Conservation (phyloP, 1,140 invertebrate species). For the Camponotus pennsylvanicus region DNA sequence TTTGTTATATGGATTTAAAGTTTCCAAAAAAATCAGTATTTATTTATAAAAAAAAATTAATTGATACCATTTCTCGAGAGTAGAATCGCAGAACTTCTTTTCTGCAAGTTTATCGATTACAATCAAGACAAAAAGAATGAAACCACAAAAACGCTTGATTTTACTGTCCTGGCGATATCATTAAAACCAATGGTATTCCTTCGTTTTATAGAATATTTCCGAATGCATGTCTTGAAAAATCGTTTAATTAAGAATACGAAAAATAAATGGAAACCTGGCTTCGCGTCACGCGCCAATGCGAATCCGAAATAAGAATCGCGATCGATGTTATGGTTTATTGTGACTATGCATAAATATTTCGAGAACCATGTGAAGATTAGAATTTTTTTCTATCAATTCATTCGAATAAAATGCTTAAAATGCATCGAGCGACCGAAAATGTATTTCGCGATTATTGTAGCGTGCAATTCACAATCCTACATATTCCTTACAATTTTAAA, state of each 20-base stretch:
- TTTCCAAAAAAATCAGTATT: background rate
- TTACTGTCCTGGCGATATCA: background rate
- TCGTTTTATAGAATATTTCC: background rate
- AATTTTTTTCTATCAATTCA: constrained; percentile 39
- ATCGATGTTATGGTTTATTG: constrained; percentile 42
- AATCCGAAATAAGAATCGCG: constrained; percentile 32
- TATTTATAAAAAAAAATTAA: constrained; percentile 7
- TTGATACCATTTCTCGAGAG: background rate
- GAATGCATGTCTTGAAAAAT: constrained; percentile 25
- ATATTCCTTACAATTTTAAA: background rate
- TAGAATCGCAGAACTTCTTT: constrained; percentile 7
- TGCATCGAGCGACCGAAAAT: constrained; percentile 13
- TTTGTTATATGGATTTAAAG: background rate
- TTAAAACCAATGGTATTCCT: background rate
- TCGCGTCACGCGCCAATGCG: background rate
- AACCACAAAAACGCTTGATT: constrained; percentile 15
- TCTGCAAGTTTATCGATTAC: constrained; percentile 4
- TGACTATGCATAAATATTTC: constrained; percentile 38
- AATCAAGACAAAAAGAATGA: background rate
- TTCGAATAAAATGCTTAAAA: constrained; percentile 27
- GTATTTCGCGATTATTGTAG: constrained; percentile 18
- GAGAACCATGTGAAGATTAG: background rate
- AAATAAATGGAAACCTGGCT: constrained; percentile 41
- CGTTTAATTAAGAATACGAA: constrained; percentile 1
- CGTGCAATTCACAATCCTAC: background rate